Conservation (phyloP, 2,888 invertebrate genomes). For the Brachyptera putata region DNA sequence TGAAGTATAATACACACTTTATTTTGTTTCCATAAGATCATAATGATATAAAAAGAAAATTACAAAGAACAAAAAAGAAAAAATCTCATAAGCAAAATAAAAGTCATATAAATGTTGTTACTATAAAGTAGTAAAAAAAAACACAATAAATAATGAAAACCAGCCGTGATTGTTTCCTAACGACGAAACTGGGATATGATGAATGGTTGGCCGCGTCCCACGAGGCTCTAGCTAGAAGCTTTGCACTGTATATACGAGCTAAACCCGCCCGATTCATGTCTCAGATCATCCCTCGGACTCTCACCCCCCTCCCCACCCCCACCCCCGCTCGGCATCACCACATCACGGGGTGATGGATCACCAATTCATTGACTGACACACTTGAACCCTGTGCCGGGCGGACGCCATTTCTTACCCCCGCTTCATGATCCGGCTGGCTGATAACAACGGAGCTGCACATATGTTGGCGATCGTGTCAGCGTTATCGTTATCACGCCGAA, state of each 20-base stretch:
- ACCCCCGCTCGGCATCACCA: neutral
- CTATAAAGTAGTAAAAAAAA: too few species aligned
- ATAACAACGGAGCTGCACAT: neutral
- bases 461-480: neutral
- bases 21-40: too few species aligned
- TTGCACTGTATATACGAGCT: neutral
- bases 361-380: neutral
- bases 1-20: too few species aligned
- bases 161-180: slow-evolving; percentile 5
- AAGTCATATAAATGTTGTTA: too few species aligned
- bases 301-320: neutral
- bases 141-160: neutral
- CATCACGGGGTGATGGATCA: neutral
- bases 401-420: too few species aligned
- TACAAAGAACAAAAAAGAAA: too few species aligned
- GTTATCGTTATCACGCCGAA: neutral
- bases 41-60: too few species aligned
- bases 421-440: neutral
- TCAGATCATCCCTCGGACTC: neutral
- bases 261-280: slow-evolving; percentile 4
- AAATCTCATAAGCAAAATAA: too few species aligned
- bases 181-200: slow-evolving; percentile 3
- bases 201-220: neutral
- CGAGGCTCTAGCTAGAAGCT: neutral
- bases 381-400: neutral